Base-by-base conservation (phyloP, 2,888 invertebrate species). In the Thymelicus lineola region DNA sequence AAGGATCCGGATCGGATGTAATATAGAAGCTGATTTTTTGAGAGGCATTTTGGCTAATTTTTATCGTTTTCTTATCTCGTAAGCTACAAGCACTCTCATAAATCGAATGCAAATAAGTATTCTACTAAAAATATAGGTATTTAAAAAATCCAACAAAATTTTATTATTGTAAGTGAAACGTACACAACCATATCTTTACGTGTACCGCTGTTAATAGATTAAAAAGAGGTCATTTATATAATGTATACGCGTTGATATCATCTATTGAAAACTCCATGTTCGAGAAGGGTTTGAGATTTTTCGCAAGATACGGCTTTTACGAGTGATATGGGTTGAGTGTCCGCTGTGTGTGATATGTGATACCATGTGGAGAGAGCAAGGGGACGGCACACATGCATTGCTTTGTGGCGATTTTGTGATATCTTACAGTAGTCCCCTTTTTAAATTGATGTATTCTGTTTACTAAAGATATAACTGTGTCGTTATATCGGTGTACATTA, bases 281-380 rank as follows among this genome's bases (percentile, higher is more conserved):
- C 55, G 14, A 14, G 9, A 55, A 55, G 55, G 55, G 28, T 14
- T 35, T 17, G 28, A 35, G 55, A 50, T 50, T 55, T 35, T 55
- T 55, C 55, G 14, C 35, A 35, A 28, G 55, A 55, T 55, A 55
- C 55, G 14, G 55, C 55, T 55, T 55, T 55, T 35, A 35, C 55
- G 55, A 35, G 55, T 55, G 55, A 55, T 55, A 35, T 55, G 55
- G 55, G 55, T 35, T 55, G 55, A 55, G 55, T 55, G 28, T 55
- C 35, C 53, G 53, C 55, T 55, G 55, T 7, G 55, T 6, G 6
- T 55, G 55, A 55, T 35, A 14, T 55, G 28, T 55, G 35, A 35
- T 55, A 35, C 55, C 14, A 9, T 35, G 55, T 14, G 35, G 1
- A 55, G 55, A 14, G 12, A 3, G 53, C 10, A 10, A 9, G 10